These are phyloP conservation scores for Mallotus villosus DNA, from an alignment of 2,797 vertebrate species.

Conservation along the genomic window DNA sequence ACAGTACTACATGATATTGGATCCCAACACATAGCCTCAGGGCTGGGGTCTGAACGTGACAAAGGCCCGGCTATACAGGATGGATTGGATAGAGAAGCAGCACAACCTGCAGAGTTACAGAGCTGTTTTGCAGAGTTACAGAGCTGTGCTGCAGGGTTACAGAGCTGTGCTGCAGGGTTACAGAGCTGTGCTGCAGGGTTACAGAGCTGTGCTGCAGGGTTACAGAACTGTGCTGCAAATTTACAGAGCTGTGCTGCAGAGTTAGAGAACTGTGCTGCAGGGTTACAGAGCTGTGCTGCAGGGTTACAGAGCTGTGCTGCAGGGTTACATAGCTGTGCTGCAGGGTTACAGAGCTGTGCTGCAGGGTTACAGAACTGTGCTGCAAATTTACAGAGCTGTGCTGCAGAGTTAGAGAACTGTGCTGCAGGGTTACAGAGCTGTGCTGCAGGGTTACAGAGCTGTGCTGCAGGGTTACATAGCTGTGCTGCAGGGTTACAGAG, in stretches of 20 bases:
- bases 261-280: constrained; percentile 42
- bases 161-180: constrained; percentile 42
- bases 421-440: constrained; percentile 43
- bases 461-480: no score
- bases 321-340: no score
- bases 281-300: constrained; percentile 42
- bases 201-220: no score
- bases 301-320: constrained; percentile 41
- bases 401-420: constrained; percentile 43
- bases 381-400: constrained; percentile 43
- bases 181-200: constrained; percentile 44
- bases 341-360: constrained; percentile 45
- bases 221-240: no score
- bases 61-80: constrained; percentile 32
- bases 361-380: no score
- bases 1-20: background rate
- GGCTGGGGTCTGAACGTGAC: constrained; percentile 55
- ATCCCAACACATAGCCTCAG: constrained; percentile 31
- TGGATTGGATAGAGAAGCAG: constrained; percentile 25
- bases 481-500: constrained; percentile 45
- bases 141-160: constrained; percentile 43
- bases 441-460: constrained; percentile 43
- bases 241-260: constrained; percentile 42
- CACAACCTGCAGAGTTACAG: constrained; percentile 49
- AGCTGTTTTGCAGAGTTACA: constrained; percentile 21